Evolutionary conservation across 2,113 vertebrate species (phyloP), one percentile per base, ranked within the genome.

Genomic region (Chauna torquata): DNA sequence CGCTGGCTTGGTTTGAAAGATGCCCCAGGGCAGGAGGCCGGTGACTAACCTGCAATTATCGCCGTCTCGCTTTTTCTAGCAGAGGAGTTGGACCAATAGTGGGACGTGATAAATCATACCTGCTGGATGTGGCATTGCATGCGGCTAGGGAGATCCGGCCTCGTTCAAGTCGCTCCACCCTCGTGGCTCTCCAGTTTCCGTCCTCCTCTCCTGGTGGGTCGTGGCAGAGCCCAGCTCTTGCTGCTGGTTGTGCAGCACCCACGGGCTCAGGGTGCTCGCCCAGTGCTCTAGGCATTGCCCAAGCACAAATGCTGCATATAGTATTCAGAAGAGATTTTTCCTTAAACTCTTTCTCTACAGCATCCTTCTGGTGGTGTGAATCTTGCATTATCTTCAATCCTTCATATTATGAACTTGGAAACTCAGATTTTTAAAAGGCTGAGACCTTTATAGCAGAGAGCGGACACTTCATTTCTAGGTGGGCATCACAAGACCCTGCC

Each of bases 391-490:
- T 14, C 2, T 36, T 74, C 50, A 68, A 65, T 30, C 12, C 30
- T 72, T 49, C 64, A 2, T 1, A 1, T 1, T 1, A 1, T 1
- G 8, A 47, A 16, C 9, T 1, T 4, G 25, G 70, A 44, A 82
- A 66, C 9, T 72, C 27, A n/a, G n/a, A 11, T 84, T 62, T 62
- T 40, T 34, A 20, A 38, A 64, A 64, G 55, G 36, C 42, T 34
- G 64, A 58, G 42, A 34, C 8, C 42, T 13, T 54, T 38, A 10
- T 10, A 55, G 64, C 49, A 36, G 36, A 23, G 42, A 69, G 38
- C 64, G 28, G 88, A 55, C 2, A 2, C 5, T 34, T 17, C 13
- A 14, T 50, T 65, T 44, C 40, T 66, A 58, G 36, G 50, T 50
- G 65, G 77, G 13, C 44, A 10, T 40, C 71, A 16, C 28, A 12